Evolutionary conservation across 1,140 invertebrate species (phyloP).

Genomic region (Drosophila dunni): DNA sequence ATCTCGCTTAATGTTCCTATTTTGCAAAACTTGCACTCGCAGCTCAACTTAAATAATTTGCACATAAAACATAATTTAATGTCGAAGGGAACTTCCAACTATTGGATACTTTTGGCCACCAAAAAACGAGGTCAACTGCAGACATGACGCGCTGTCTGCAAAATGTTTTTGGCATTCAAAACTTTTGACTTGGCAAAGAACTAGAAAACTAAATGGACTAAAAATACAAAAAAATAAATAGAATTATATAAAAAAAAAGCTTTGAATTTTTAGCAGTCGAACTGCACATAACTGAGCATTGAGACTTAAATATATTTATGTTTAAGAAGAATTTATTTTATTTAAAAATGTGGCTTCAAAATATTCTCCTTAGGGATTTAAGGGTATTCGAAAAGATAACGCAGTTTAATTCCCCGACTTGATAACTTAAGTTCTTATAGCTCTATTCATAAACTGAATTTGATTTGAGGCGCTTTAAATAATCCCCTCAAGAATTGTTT

Average conservation of each 20-base stretch:
- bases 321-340: too few relatives aligned
- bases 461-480: too few relatives aligned
- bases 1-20: constrained; percentile 68
- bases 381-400: too few relatives aligned
- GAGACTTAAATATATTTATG: background rate
- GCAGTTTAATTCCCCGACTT: too few relatives aligned
- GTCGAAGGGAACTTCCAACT: constrained; percentile 2
- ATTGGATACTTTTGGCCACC: background rate
- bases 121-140: constrained; percentile 65
- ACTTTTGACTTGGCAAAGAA: constrained; percentile 51
- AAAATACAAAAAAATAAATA: background rate
- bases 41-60: constrained; percentile 79
- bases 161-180: constrained; percentile 43
- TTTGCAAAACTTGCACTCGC: constrained; percentile 66
- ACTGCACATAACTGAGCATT: background rate
- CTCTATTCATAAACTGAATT: too few relatives aligned
- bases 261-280: background rate
- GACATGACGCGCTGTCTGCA: constrained; percentile 20
- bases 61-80: constrained; percentile 81
- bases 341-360: too few relatives aligned
- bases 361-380: too few relatives aligned
- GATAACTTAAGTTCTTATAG: too few relatives aligned
- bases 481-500: too few relatives aligned
- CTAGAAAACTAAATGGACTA: constrained; percentile 27
- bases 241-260: background rate